Base-by-base conservation (phyloP, 2,113 vertebrate genomes). In the Plestiodon gilberti region DNA sequence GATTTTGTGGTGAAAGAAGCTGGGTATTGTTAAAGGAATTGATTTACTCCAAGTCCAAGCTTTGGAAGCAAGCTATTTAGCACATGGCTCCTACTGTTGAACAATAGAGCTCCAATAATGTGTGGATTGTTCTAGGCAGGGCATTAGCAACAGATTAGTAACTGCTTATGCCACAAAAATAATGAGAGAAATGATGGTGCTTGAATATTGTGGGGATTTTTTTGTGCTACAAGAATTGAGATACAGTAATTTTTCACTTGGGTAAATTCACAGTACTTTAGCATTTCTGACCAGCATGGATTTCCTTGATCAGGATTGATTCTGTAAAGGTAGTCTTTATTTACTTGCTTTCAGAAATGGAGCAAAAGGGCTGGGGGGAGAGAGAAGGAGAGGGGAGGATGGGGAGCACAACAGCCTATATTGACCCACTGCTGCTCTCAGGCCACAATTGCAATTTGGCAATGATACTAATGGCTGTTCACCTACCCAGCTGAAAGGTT, bases 241-340 rank as follows among this genome's bases (percentile, higher is more conserved):
- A 67, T 83, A 35, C 2, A 43, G 18, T 88, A 82, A 55, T 89
- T 85, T 92, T 89, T 85, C 48, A 85, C 61, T 9, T 85, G 61
- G 30, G 70, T 84, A 83, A 89, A 88, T 92, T 38, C 70, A 57
- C n/a, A 25, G 3, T 35, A 52, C 80, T 82, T 88, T 89, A 81
- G 70, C 55, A 83, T 88, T 62, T 11, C 55, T 88, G 89, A 22
- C n/a, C 70, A 48, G 5, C 52, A 74, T 80, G 35, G 18, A 71
- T 92, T 93, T 92, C 80, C 55, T 87, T 89, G 81, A 83, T 85
- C 43, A 57, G 13, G 83, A 84, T 84, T 90, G 84, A 80, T 84
- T 91, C 40, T 5, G 15, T 18, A 1, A 81, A 80, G 86, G 64
- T 64, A 79, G 84, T 81, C 57, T 11, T 85, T 78, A 83, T n/a